These are phyloP conservation scores for Phalloptychus januarius DNA, from an alignment of 2,797 vertebrate species.

Conservation along the genomic window DNA sequence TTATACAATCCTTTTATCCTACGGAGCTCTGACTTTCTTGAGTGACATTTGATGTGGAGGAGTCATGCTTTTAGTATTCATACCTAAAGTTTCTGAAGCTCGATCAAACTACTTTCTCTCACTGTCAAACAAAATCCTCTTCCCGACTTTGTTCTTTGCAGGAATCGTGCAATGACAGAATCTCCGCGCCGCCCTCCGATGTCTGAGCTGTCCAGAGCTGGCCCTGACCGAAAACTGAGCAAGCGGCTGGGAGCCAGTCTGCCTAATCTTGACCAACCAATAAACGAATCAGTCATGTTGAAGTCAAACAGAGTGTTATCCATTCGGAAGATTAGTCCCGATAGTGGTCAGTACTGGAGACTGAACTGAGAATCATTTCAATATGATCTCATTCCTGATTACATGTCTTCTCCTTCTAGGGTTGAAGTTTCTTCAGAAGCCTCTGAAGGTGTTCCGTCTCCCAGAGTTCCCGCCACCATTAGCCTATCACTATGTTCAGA, in stretches of 20 bases:
- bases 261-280: slow-evolving; percentile 85
- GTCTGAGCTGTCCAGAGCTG: slow-evolving; percentile 81
- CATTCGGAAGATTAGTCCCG: slow-evolving; percentile 61
- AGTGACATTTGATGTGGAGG: no score
- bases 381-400: neutral
- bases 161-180: slow-evolving; percentile 76
- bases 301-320: slow-evolving; percentile 44
- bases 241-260: slow-evolving; percentile 90
- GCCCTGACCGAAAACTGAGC: slow-evolving; percentile 67
- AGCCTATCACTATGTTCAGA: slow-evolving; percentile 86
- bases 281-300: neutral
- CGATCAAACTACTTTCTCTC: neutral
- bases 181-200: slow-evolving; percentile 81
- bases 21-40: neutral
- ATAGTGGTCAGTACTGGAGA: slow-evolving; percentile 50
- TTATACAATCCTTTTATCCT: neutral
- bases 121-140: neutral
- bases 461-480: slow-evolving; percentile 93
- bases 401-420: slow-evolving; percentile 65
- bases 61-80: neutral
- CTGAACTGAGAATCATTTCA: neutral
- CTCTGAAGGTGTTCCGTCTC: slow-evolving; percentile 85
- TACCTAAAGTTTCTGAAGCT: neutral
- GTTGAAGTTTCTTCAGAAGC: slow-evolving; percentile 67
- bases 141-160: slow-evolving; percentile 39